phyloP scores from a whole-genome alignment of 2,797 vertebrate genomes.

The Oophaga sylvatica region DNA sequence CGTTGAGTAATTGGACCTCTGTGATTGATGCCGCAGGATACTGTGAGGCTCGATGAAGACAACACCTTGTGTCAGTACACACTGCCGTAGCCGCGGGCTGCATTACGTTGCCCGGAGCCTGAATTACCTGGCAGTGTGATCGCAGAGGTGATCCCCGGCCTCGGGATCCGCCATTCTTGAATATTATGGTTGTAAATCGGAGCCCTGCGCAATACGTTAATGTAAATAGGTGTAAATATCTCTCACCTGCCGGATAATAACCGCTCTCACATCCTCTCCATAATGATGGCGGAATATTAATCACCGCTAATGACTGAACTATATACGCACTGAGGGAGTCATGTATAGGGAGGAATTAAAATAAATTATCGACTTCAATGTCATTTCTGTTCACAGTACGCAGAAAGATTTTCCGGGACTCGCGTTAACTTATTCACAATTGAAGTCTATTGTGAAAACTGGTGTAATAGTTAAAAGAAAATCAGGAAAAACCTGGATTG shows the following conservation, averaged over 20 bases:
- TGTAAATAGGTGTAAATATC: constrained; percentile 41
- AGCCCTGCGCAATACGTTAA: constrained; percentile 35
- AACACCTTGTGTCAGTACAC: constrained; percentile 7
- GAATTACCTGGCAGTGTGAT: constrained; percentile 31
- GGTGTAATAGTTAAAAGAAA: background rate
- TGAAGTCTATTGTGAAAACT: background rate
- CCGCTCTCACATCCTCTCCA: constrained; percentile 25
- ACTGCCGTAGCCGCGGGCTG: background rate
- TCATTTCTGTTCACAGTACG: background rate
- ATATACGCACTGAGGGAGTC: constrained; percentile 21
- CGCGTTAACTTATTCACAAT: background rate
- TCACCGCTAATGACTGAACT: constrained; percentile 38
- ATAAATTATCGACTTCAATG: constrained; percentile 19
- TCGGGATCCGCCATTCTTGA: background rate
- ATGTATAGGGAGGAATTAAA: constrained; percentile 13
- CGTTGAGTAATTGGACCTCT: constrained; percentile 7
- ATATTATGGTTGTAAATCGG: constrained; percentile 24
- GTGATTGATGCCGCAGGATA: background rate
- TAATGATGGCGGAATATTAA: constrained; percentile 45
- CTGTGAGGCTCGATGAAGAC: background rate
- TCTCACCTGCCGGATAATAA: constrained; percentile 48
- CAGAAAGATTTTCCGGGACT: background rate
- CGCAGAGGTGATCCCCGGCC: constrained; percentile 35
- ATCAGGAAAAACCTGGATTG: background rate
- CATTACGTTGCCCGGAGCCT: background rate